phyloP scores from a whole-genome alignment of 2,113 vertebrate species.

The Cisticola juncidis region DNA sequence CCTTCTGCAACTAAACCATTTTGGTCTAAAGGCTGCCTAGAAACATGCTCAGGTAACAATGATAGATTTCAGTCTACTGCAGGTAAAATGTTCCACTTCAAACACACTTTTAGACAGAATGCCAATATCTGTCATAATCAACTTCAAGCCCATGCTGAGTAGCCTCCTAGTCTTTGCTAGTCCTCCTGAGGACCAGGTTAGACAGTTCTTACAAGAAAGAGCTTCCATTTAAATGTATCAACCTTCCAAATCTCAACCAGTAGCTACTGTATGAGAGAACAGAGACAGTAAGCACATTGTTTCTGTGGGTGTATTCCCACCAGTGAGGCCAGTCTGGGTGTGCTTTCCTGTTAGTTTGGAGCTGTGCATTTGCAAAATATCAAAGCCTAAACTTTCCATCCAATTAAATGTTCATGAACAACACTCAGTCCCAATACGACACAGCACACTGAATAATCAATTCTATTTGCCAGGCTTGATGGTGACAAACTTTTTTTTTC shows the following conservation, averaged over 20 bases:
- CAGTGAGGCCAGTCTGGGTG: neutral
- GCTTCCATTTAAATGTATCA: neutral
- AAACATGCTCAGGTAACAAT: constrained; percentile 30
- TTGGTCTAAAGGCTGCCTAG: neutral
- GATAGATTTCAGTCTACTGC: constrained; percentile 1
- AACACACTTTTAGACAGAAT: constrained; percentile 19
- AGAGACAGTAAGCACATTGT: neutral
- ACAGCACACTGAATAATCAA: neutral
- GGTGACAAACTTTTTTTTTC: neutral
- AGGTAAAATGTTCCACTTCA: constrained; percentile 16
- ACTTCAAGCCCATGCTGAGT: neutral
- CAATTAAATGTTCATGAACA: neutral
- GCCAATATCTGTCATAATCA: constrained; percentile 28
- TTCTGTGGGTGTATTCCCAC: neutral
- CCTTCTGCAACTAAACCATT: neutral
- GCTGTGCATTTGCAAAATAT: neutral
- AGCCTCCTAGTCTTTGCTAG: neutral
- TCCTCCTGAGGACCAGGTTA: neutral
- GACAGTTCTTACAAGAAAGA: neutral
- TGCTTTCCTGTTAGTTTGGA: neutral
- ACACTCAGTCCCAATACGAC: neutral
- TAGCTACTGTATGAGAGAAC: neutral
- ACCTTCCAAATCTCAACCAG: neutral
- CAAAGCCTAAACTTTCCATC: neutral
- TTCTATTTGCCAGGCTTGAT: neutral